Conservation (phyloP, 2,113 vertebrate genomes). For the Aphyosemion australe region DNA sequence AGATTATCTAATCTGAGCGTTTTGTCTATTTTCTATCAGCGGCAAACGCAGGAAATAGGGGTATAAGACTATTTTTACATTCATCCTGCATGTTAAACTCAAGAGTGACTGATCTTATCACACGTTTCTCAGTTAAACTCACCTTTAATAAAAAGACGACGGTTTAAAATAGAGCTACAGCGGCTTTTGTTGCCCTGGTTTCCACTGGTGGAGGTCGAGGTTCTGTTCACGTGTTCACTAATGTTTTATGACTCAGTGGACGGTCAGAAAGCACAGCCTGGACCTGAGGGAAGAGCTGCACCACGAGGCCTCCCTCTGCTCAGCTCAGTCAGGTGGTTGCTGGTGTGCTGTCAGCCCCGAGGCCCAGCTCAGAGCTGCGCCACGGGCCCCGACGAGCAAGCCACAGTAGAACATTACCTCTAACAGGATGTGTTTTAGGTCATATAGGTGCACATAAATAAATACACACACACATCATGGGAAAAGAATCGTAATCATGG, state of each 20-base stretch:
- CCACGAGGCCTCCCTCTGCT: constrained; percentile 45
- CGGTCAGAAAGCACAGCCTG: constrained; percentile 54
- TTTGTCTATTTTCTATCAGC: too few relatives aligned
- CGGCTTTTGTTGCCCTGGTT: not conserved
- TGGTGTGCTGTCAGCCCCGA: constrained; percentile 42
- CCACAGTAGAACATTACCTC: constrained; percentile 30
- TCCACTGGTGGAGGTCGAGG: constrained; percentile 3
- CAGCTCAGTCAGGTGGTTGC: constrained; percentile 59
- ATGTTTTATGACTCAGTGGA: constrained; percentile 53
- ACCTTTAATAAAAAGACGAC: not conserved
- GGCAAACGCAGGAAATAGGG: too few relatives aligned
- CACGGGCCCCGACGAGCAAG: not conserved
- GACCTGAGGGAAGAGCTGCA: constrained; percentile 59
- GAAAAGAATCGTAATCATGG: constrained; percentile 19
- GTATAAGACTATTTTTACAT: too few relatives aligned
- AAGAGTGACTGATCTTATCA: too few relatives aligned
- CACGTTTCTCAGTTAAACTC: too few relatives aligned
- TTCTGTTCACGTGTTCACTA: constrained; percentile 44
- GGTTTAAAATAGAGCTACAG: not conserved
- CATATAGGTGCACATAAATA: constrained; percentile 5
- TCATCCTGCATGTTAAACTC: too few relatives aligned
- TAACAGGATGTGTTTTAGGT: constrained; percentile 53
- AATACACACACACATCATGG: constrained; percentile 38
- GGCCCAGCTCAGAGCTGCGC: constrained; percentile 49
- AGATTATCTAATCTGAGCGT: too few relatives aligned